Evolutionary conservation across 1,140 invertebrate species (phyloP), one percentile per base, ranked within the genome.

Genomic region (Eriosoma lanigerum): DNA sequence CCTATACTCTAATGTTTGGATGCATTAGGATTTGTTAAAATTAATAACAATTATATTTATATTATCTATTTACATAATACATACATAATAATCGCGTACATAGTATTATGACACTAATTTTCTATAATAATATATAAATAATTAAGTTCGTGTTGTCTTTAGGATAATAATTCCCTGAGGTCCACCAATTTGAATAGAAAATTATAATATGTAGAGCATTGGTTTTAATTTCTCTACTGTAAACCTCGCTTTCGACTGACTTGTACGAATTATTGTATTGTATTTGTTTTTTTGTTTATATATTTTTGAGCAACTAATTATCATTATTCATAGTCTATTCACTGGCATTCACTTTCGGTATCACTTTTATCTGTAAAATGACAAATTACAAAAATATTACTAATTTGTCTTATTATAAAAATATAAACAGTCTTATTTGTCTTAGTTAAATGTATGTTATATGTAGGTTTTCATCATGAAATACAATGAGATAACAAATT

Each of bases 311-410:
- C 75, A 78, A 78, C 75, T 78, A 48, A 32, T 52, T 72, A 62
- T 60, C 46, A 44, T 46, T 60, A 58, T 58, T 29, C 13, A 9
- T 78, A 78, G 75, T 78, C 75, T 78, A 46, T 78, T 90, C 90
- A 94, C 88, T 93, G 93, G 87, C 92, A 92, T 89, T 95, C 93
- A 86, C 93, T 94, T 88, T 95, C 93, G 88, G 93, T 94, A 89
- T 95, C 93, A 87, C 93, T 94, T 89, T 94, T 94, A 89, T 94
- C 93, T 94, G 89, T 81, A 92, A 90, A 83, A 83, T 83, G 87
- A 84, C 82, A 84, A 66, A 24, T 56, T n/a, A 52, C 26, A 38
- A 38, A 38, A 38, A 38, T 38, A 38, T 38, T 38, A 38, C 32
- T 38, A n/a, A n/a, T 38, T 66, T 64, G 60, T 52, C n/a, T n/a